Percentiles rank a stretch among this genome's conserved stretches.
Conservation (phyloP, 2,888 invertebrate genomes). For the Schrankia costaestrigalis region DNA sequence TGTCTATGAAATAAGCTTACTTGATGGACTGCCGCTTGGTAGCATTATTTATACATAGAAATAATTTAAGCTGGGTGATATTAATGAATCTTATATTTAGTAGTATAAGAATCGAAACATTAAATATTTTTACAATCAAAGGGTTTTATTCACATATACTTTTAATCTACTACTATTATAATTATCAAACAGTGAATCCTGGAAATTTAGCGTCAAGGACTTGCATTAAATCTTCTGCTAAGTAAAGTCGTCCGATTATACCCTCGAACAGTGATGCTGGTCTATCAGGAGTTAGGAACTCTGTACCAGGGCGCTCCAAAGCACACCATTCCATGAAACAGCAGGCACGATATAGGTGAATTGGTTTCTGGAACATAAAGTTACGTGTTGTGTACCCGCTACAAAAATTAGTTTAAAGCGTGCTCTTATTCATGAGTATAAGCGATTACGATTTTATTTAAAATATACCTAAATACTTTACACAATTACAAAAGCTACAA, state of each 20-base stretch:
- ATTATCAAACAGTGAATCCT: slow-evolving; percentile 78
- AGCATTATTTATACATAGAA: slow-evolving; percentile 27
- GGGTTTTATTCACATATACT: slow-evolving; percentile 3
- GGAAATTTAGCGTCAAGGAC: slow-evolving; percentile 87
- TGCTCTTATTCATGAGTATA: too few species aligned
- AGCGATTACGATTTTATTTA: too few species aligned
- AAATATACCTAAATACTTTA: too few species aligned
- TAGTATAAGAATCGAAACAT: slow-evolving; percentile 28
- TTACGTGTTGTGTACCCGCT: too few species aligned
- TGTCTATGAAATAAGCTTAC: not conserved
- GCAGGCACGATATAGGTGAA: slow-evolving; percentile 87
- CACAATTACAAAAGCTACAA: too few species aligned
- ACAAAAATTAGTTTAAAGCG: too few species aligned
- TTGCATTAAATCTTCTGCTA: slow-evolving; percentile 84
- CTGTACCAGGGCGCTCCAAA: slow-evolving; percentile 84
- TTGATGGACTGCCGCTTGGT: slow-evolving; percentile 28
- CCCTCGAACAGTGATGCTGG: slow-evolving; percentile 93
- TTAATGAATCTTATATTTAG: slow-evolving; percentile 32
- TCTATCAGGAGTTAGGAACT: slow-evolving; percentile 86
- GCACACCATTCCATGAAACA: slow-evolving; percentile 92
- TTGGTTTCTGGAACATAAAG: slow-evolving; percentile 76
- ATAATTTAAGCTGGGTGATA: slow-evolving; percentile 42
- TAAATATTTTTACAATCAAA: slow-evolving; percentile 44
- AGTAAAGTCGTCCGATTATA: slow-evolving; percentile 87
- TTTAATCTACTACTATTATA: not conserved